phyloP scores from a whole-genome alignment of 2,797 vertebrate genomes.

The Notolepis coatsorum region DNA sequence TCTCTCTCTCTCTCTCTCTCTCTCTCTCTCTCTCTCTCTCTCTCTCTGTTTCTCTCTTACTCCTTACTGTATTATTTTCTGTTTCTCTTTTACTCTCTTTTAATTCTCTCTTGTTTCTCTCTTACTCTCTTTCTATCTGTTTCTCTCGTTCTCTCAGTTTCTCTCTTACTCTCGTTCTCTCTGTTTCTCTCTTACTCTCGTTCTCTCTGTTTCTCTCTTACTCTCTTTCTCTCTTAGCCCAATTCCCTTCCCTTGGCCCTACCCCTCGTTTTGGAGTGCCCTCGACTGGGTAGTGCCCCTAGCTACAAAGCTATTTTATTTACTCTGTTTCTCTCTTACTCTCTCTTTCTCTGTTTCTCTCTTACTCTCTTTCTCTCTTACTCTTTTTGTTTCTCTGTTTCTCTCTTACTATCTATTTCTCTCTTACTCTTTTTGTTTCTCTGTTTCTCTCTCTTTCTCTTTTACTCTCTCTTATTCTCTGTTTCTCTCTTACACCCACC shows the following conservation, averaged over 20 bases:
- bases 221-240: conserved; percentile 36
- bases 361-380: background rate
- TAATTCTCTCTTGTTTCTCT: conserved; percentile 23
- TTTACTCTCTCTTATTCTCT: conserved; percentile 26
- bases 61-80: too few species aligned
- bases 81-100: background rate
- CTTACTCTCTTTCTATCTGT: conserved; percentile 24
- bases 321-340: background rate
- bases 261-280: too few species aligned
- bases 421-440: conserved; percentile 27
- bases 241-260: too few species aligned
- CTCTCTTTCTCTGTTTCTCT: conserved; percentile 29
- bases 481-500: conserved; percentile 39
- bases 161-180: too few species aligned
- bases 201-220: conserved; percentile 42
- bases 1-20: background rate
- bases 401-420: conserved; percentile 25
- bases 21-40: background rate
- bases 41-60: conserved; percentile 3
- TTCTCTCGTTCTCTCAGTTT: conserved; percentile 32
- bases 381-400: conserved; percentile 29
- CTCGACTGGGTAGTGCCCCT: too few species aligned
- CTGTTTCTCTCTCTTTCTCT: background rate
- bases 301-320: too few species aligned
- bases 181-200: background rate